phyloP scores from a whole-genome alignment of 2,888 invertebrate species.

The Atethmia centrago region DNA sequence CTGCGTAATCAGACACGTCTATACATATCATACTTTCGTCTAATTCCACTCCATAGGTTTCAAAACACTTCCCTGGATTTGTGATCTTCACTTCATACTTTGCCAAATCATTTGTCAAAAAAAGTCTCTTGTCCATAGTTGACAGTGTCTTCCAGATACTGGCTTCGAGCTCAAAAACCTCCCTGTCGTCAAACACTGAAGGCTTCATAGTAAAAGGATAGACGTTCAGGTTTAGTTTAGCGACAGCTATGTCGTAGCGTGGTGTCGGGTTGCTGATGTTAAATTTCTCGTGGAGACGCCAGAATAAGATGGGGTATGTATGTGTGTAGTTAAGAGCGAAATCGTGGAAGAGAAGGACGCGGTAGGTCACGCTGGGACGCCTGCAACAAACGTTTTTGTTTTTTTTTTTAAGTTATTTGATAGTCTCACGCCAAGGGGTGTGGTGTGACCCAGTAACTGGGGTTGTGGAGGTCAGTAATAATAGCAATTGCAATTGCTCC shows the following conservation, averaged over 20 bases:
- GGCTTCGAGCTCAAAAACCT: constrained; percentile 64
- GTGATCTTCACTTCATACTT: constrained; percentile 71
- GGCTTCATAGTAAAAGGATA: constrained; percentile 72
- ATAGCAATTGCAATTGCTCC: neutral
- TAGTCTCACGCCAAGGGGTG: neutral
- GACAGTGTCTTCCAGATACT: constrained; percentile 84
- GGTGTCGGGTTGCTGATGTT: constrained; percentile 69
- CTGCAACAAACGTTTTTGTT: constrained; percentile 46
- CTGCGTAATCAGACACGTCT: constrained; percentile 77
- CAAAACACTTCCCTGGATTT: constrained; percentile 70
- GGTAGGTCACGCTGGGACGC: constrained; percentile 73
- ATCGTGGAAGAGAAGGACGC: constrained; percentile 79
- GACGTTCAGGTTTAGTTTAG: constrained; percentile 76
- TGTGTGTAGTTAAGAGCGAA: constrained; percentile 76
- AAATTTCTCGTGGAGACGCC: constrained; percentile 82
- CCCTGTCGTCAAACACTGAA: constrained; percentile 73
- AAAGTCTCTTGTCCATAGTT: constrained; percentile 82
- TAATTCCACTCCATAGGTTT: constrained; percentile 75
- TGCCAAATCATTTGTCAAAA: constrained; percentile 81
- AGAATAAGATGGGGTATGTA: constrained; percentile 80
- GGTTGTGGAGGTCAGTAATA: neutral
- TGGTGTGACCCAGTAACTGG: neutral
- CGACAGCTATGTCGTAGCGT: constrained; percentile 82
- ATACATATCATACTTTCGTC: constrained; percentile 81
- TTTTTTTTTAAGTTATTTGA: neutral